A percentile compares a stretch with the other conserved stretches of the same genome.
phyloP scores from a whole-genome alignment of 1,140 invertebrate genomes.

The Holcopasites calliopsidis region DNA sequence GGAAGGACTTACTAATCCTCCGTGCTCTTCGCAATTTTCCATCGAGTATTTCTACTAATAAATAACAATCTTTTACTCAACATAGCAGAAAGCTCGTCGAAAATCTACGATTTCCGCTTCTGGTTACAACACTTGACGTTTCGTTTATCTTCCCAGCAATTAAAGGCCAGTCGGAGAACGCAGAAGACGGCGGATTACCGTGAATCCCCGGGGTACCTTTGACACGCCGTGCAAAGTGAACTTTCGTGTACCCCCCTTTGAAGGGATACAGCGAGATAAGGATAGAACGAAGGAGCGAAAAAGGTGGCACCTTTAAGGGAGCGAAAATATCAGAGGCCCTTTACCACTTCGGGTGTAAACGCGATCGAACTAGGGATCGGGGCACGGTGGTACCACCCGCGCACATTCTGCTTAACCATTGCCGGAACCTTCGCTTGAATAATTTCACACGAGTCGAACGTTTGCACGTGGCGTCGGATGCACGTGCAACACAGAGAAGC shows the following conservation, averaged over 20 bases:
- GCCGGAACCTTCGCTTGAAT: constrained; percentile 60
- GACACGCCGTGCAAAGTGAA: constrained; percentile 74
- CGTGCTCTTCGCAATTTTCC: no score
- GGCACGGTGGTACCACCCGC: constrained; percentile 52
- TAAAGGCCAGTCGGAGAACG: constrained; percentile 39
- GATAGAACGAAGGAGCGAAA: constrained; percentile 36
- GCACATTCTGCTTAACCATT: constrained; percentile 63
- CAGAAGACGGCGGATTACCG: constrained; percentile 16
- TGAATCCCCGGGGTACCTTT: constrained; percentile 59
- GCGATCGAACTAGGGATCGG: constrained; percentile 43
- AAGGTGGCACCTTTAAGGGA: constrained; percentile 48
- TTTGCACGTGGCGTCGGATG: constrained; percentile 53
- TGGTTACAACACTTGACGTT: neutral
- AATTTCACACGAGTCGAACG: constrained; percentile 61
- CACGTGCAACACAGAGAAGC: constrained; percentile 13
- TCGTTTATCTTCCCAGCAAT: constrained; percentile 58
- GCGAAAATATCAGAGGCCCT: constrained; percentile 37
- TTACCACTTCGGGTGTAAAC: constrained; percentile 25
- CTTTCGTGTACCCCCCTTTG: constrained; percentile 69
- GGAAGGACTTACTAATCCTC: no score
- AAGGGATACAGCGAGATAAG: constrained; percentile 50
- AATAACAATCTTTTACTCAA: no score
- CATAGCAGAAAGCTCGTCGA: neutral
- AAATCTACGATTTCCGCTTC: constrained; percentile 13
- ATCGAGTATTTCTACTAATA: no score